Percentiles rank a stretch among this genome's conserved stretches.
Conservation (phyloP, 1,140 invertebrate species). For the Orchestia grillus region DNA sequence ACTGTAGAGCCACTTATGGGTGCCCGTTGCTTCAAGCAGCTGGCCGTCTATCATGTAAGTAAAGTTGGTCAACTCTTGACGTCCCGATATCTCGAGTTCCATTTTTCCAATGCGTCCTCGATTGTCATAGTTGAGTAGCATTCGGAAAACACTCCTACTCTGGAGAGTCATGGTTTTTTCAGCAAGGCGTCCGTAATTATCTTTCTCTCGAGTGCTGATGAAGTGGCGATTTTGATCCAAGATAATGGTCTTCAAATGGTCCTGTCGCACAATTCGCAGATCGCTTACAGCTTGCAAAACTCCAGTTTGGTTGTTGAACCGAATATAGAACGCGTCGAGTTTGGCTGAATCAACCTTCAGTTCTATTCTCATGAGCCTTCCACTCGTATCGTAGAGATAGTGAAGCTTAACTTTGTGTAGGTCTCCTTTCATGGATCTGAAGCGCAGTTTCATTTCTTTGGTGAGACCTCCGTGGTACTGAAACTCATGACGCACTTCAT, state of each 20-base stretch:
- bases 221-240: constrained; percentile 90
- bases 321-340: constrained; percentile 62
- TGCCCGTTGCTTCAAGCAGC: constrained; percentile 70
- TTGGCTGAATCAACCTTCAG: constrained; percentile 71
- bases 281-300: constrained; percentile 71
- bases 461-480: constrained; percentile 91
- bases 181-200: constrained; percentile 85
- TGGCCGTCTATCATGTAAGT: constrained; percentile 71
- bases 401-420: constrained; percentile 88
- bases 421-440: constrained; percentile 82
- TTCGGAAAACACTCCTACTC: constrained; percentile 84
- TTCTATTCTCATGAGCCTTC: constrained; percentile 85
- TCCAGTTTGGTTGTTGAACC: constrained; percentile 78
- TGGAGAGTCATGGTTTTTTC: constrained; percentile 87
- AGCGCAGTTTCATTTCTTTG: constrained; percentile 88
- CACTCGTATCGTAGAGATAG: constrained; percentile 91
- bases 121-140: constrained; percentile 88
- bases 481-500: constrained; percentile 82
- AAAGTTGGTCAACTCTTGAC: constrained; percentile 61
- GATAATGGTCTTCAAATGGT: constrained; percentile 78
- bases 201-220: constrained; percentile 87
- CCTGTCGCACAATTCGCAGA: constrained; percentile 64
- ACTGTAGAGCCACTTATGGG: constrained; percentile 89
- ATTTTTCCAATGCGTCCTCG: constrained; percentile 86
- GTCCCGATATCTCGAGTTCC: constrained; percentile 68